Evolutionary conservation across 2,888 invertebrate species (phyloP).

Genomic region (Thera obeliscata): DNA sequence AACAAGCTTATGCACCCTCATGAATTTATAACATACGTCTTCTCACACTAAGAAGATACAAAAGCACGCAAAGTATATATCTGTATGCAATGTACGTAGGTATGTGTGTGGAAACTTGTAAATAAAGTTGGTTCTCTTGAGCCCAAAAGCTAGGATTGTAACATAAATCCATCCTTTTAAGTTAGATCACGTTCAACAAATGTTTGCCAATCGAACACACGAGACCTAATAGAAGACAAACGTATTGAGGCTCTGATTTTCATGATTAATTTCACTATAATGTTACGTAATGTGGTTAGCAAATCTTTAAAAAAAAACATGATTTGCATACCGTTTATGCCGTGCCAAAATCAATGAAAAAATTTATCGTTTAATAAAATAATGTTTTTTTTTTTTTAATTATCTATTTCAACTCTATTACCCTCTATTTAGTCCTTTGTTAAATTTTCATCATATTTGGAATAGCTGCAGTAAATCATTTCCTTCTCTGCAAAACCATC

Average conservation of each 20-base stretch:
- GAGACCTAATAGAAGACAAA: slow-evolving; percentile 70
- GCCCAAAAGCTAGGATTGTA: slow-evolving; percentile 62
- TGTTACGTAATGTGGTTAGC: slow-evolving; percentile 26
- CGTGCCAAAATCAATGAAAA: too few species aligned
- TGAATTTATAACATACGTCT: slow-evolving; percentile 64
- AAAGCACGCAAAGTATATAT: slow-evolving; percentile 33
- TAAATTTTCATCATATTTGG: slow-evolving; percentile 7
- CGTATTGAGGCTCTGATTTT: slow-evolving; percentile 64
- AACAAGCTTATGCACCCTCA: slow-evolving; percentile 54
- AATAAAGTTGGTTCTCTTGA: slow-evolving; percentile 64
- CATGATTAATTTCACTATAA: slow-evolving; percentile 53
- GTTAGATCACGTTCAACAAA: slow-evolving; percentile 78
- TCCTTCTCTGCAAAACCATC: slow-evolving; percentile 21
- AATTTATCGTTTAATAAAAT: too few species aligned
- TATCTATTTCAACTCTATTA: background rate
- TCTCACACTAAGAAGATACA: slow-evolving; percentile 54
- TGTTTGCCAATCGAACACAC: slow-evolving; percentile 72
- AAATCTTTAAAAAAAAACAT: background rate
- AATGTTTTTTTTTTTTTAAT: too few species aligned
- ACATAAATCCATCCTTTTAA: slow-evolving; percentile 72
- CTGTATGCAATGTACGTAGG: slow-evolving; percentile 28
- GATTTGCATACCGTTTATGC: background rate
- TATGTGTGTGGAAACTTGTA: slow-evolving; percentile 53
- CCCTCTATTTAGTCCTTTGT: background rate
- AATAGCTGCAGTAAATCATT: slow-evolving; percentile 20